A percentile compares a stretch with the other conserved stretches of the same genome.
These are phyloP conservation scores for Pilophorus perplexus DNA, from an alignment of 2,888 invertebrate genomes.

Conservation along the genomic window DNA sequence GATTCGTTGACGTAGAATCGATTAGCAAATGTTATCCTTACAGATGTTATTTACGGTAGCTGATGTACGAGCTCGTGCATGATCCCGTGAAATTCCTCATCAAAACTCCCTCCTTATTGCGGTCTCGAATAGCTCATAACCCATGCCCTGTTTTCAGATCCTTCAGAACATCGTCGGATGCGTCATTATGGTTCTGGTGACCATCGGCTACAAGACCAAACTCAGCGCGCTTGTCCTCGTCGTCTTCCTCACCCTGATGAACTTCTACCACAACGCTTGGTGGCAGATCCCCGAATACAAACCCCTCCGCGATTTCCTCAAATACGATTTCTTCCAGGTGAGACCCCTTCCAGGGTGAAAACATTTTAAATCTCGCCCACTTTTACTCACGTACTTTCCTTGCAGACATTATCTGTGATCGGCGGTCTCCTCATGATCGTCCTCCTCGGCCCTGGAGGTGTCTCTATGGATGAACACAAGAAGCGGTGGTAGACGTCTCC, in stretches of 20 bases:
- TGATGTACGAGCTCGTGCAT: too few species aligned
- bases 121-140: too few species aligned
- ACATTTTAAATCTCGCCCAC: not conserved
- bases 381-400: slow-evolving; percentile 51
- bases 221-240: slow-evolving; percentile 93
- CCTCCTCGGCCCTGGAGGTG: slow-evolving; percentile 95
- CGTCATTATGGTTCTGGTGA: slow-evolving; percentile 91
- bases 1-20: too few species aligned
- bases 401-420: slow-evolving; percentile 95
- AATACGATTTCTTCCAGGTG: slow-evolving; percentile 99
- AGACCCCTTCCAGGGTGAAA: too few species aligned
- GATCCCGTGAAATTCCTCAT: too few species aligned
- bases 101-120: too few species aligned
- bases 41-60: too few species aligned
- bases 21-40: too few species aligned
- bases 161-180: slow-evolving; percentile 90
- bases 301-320: slow-evolving; percentile 96
- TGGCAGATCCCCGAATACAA: slow-evolving; percentile 94
- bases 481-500: slow-evolving; percentile 84
- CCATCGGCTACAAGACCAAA: slow-evolving; percentile 98
- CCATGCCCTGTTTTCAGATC: slow-evolving; percentile 73
- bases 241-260: slow-evolving; percentile 79
- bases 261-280: slow-evolving; percentile 98
- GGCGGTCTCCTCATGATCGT: slow-evolving; percentile 98
- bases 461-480: slow-evolving; percentile 99